A percentile compares a stretch with the other conserved stretches of the same genome.
Conservation (phyloP, 2,888 invertebrate genomes). For the Lycophotia porphyrea region DNA sequence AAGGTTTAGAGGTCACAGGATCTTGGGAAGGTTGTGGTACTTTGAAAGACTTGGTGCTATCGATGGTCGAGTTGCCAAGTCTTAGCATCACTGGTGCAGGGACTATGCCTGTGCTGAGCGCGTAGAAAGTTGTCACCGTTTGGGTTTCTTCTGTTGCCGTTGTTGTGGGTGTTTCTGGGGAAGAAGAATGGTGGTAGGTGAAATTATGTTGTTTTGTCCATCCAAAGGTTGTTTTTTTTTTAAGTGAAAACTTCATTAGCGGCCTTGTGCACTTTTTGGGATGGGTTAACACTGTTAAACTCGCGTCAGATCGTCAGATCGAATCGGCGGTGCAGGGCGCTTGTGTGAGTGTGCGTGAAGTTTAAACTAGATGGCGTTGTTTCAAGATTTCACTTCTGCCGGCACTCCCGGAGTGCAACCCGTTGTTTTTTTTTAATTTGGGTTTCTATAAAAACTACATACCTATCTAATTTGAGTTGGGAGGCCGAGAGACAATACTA, state of each 20-base stretch:
- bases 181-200: slow-evolving; percentile 1
- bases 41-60: slow-evolving; percentile 88
- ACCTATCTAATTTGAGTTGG: not conserved
- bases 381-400: too few relatives aligned
- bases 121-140: slow-evolving; percentile 86
- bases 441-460: too few relatives aligned
- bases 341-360: too few relatives aligned
- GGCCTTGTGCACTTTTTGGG: too few relatives aligned
- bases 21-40: slow-evolving; percentile 83
- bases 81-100: slow-evolving; percentile 86
- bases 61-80: slow-evolving; percentile 88
- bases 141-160: slow-evolving; percentile 78
- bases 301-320: too few relatives aligned
- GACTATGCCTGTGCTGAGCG: slow-evolving; percentile 82
- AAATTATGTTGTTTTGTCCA: not conserved
- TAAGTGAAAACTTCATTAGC: too few relatives aligned
- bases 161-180: slow-evolving; percentile 78
- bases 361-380: too few relatives aligned
- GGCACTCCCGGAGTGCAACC: too few relatives aligned
- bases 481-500: not conserved
- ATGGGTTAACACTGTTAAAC: too few relatives aligned
- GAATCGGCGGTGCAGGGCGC: too few relatives aligned
- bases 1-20: slow-evolving; percentile 57
- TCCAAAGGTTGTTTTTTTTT: not conserved
- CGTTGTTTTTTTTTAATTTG: not conserved